Percentiles rank a stretch among this genome's conserved stretches.
phyloP scores from a whole-genome alignment of 1,140 invertebrate species.

The Pachyrhynchus sulphureomaculatus region DNA sequence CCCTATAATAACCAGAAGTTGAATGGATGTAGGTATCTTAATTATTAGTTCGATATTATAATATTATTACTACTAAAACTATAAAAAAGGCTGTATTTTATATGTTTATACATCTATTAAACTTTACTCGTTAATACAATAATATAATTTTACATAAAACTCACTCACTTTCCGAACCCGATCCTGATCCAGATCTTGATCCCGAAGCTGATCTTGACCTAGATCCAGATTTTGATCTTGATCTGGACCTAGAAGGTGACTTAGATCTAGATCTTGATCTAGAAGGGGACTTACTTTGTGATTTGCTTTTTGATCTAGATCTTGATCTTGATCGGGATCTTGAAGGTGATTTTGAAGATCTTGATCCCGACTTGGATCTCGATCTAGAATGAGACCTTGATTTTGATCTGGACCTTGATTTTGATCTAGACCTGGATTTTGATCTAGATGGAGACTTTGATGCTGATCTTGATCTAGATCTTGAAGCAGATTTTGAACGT shows the following conservation, averaged over 20 bases:
- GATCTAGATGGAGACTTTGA: slow-evolving; percentile 39
- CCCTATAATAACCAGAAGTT: too few relatives aligned
- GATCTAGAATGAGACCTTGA: slow-evolving; percentile 48
- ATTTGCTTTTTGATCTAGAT: slow-evolving; percentile 41
- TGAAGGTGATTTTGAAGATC: slow-evolving; percentile 50
- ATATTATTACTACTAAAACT: too few relatives aligned
- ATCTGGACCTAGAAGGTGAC: slow-evolving; percentile 42
- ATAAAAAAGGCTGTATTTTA: too few relatives aligned
- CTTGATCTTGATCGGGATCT: slow-evolving; percentile 42
- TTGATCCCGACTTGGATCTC: slow-evolving; percentile 44
- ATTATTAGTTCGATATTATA: too few relatives aligned
- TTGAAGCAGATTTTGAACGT: slow-evolving; percentile 37
- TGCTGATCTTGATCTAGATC: slow-evolving; percentile 38
- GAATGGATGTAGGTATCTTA: too few relatives aligned
- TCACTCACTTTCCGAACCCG: slow-evolving; percentile 10
- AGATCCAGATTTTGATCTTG: slow-evolving; percentile 43
- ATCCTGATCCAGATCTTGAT: slow-evolving; percentile 22
- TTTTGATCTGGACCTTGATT: slow-evolving; percentile 45
- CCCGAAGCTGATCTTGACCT: slow-evolving; percentile 46
- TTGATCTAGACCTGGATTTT: slow-evolving; percentile 41
- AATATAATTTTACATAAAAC: not conserved
- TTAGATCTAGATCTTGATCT: slow-evolving; percentile 39
- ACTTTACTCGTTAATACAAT: too few relatives aligned
- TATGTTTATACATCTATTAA: too few relatives aligned
- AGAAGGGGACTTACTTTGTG: slow-evolving; percentile 45